Percentiles rank a stretch among this genome's conserved stretches.
phyloP scores from a whole-genome alignment of 2,797 vertebrate genomes.

The Morus bassanus region DNA sequence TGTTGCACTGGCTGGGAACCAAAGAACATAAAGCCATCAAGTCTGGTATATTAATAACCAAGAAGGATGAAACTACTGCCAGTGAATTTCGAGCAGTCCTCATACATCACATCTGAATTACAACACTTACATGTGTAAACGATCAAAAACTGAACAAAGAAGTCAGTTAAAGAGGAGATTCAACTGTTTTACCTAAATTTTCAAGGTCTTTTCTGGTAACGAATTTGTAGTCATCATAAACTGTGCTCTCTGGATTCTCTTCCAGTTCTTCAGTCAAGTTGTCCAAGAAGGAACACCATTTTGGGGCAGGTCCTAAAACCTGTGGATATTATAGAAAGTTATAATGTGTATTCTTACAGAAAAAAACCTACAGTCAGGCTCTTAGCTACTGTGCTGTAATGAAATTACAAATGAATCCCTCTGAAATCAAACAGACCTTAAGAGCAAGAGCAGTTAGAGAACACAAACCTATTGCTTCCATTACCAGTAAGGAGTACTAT shows the following conservation, averaged over 20 bases:
- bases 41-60: background rate
- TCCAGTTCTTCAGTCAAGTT: conserved; percentile 95
- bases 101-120: background rate
- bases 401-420: background rate
- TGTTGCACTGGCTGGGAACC: background rate
- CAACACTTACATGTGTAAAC: background rate
- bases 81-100: background rate
- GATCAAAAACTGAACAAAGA: background rate
- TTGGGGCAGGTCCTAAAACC: conserved; percentile 93
- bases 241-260: conserved; percentile 94
- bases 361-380: background rate
- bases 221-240: conserved; percentile 98
- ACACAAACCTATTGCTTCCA: background rate
- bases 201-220: conserved; percentile 95
- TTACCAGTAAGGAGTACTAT: background rate
- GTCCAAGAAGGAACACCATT: conserved; percentile 97
- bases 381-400: background rate
- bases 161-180: background rate
- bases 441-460: background rate
- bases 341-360: background rate
- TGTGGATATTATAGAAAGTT: conserved; percentile 36
- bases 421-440: background rate
- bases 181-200: conserved; percentile 86
- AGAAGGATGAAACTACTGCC: background rate
- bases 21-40: background rate